Evolutionary conservation across 2,797 vertebrate species (phyloP).

Genomic region (Galago senegalensis): DNA sequence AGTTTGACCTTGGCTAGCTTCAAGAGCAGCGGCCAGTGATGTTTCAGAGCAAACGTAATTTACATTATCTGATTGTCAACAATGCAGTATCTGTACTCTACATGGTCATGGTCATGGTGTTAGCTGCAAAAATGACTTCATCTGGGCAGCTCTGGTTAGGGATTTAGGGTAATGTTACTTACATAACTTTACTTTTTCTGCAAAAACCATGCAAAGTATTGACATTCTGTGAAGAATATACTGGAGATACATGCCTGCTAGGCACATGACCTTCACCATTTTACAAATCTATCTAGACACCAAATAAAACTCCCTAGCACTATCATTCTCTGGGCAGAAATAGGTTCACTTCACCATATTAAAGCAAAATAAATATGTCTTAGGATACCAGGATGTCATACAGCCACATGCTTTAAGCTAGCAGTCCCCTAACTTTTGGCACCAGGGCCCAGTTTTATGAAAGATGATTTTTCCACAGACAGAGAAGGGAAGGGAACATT

Average conservation of each 20-base stretch:
- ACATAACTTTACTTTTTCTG: conserved; percentile 45
- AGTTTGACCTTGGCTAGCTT: conserved; percentile 76
- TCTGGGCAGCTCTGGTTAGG: neutral
- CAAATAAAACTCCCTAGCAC: conserved; percentile 46
- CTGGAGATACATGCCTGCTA: neutral
- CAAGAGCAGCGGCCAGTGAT: conserved; percentile 65
- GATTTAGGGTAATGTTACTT: conserved; percentile 56
- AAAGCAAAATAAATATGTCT: conserved; percentile 9
- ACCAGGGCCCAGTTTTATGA: too few species aligned
- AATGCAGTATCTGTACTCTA: conserved; percentile 50
- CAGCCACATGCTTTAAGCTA: neutral
- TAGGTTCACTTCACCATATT: neutral
- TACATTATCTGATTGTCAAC: conserved; percentile 80
- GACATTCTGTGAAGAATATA: neutral
- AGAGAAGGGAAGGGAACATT: too few species aligned
- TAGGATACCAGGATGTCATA: neutral
- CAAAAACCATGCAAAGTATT: neutral
- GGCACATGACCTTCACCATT: neutral
- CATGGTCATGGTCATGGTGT: neutral
- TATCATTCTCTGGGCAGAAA: neutral
- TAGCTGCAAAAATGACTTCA: conserved; percentile 52
- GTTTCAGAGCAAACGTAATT: conserved; percentile 75
- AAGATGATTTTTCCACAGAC: too few species aligned
- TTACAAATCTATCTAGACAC: neutral
- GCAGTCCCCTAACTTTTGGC: too few species aligned